Conservation (phyloP, 1,140 invertebrate genomes). For the Drosophila triauraria region DNA sequence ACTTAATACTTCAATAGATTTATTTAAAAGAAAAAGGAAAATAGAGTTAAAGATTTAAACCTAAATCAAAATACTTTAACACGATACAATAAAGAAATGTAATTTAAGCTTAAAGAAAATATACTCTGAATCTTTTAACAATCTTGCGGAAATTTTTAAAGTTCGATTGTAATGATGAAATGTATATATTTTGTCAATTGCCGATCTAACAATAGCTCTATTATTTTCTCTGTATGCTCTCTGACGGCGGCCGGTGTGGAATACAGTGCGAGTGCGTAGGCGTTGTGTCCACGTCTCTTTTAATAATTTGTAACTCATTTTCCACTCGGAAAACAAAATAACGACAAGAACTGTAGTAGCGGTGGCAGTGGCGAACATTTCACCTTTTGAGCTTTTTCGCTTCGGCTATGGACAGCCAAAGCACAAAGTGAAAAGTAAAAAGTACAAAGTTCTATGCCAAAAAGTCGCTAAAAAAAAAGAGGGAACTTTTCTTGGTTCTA, state of each 20-base stretch:
- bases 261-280: conserved; percentile 48
- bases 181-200: background rate
- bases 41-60: too few species aligned
- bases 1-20: too few species aligned
- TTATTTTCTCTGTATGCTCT: conserved; percentile 19
- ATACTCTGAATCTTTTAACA: too few species aligned
- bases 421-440: conserved; percentile 69
- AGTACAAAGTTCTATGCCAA: conserved; percentile 69
- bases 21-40: too few species aligned
- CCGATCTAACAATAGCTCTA: background rate
- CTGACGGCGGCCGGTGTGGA: conserved; percentile 1
- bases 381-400: conserved; percentile 62
- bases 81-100: too few species aligned
- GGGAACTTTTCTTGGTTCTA: conserved; percentile 56
- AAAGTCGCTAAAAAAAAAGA: conserved; percentile 60
- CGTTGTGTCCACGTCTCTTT: conserved; percentile 57
- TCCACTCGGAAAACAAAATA: conserved; percentile 69
- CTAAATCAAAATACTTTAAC: too few species aligned
- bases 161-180: background rate
- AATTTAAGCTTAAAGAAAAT: too few species aligned
- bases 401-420: conserved; percentile 45
- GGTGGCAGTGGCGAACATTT: conserved; percentile 37
- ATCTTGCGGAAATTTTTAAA: background rate
- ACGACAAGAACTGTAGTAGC: conserved; percentile 34
- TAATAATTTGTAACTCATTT: conserved; percentile 82